Base-by-base conservation (phyloP, 2,113 vertebrate species). In the Typhlomys cinereus region DNA sequence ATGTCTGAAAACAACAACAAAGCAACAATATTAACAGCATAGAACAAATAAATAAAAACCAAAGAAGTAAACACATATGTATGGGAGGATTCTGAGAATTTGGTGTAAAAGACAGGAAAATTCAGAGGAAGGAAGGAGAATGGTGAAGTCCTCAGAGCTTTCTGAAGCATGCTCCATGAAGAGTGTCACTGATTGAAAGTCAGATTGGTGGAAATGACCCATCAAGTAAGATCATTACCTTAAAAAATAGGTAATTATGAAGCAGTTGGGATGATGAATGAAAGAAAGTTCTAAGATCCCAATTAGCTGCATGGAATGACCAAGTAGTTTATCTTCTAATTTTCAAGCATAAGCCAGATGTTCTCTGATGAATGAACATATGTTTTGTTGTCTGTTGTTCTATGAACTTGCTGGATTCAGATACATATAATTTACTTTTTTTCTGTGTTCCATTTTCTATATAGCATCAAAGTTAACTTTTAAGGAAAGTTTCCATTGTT, bases 391-490 rank as follows among this genome's bases (percentile, higher is more conserved):
- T 84, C 34, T 84, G n/a, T 59, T 80, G n/a, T 64, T 90, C 75
- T 89, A 6, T 80, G 59, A 84, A 3, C 9, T 20, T 84, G 6
- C 31, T 87, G 44, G 3, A 34, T 89, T 86, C 64, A 29, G 39
- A 61, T 64, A 75, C 70, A 57, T 69, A n/a, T 54, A 50, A 67
- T 25, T 81, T 85, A 74, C 52, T 85, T 79, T 66, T 71, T 44
- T 64, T 36, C 46, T 10, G n/a, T 84, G 52, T 25, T 67, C 18
- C 20, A 83, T 90, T 81, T 92, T 41, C 73, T 76, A 95, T 94
- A 25, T 88, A 67, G 85, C 94, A 93, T 76, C 59, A 13, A 96
- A 76, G 23, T 94, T 90, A 93, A 74, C 52, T 73, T 89, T 81
- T 5, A 90, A 20, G 39, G 36, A 83, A 90, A 86, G 80, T 13